A percentile compares a stretch with the other conserved stretches of the same genome.
Conservation (phyloP, 2,113 vertebrate species). For the Sminthopsis crassicaudata region DNA sequence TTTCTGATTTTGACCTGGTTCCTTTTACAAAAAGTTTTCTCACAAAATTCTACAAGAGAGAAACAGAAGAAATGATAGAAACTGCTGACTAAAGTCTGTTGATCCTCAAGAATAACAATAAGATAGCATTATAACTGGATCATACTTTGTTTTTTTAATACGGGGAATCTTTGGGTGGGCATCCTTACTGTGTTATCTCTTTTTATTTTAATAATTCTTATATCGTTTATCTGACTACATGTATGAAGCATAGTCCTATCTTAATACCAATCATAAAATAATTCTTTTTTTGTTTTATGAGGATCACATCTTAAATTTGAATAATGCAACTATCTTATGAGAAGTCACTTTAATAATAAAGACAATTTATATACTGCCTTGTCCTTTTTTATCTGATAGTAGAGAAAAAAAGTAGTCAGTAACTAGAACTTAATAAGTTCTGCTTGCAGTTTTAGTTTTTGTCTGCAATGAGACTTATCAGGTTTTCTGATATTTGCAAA, state of each 20-base stretch:
- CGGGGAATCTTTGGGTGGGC: conserved; percentile 38
- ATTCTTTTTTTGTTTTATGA: conserved; percentile 60
- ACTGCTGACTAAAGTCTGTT: conserved; percentile 66
- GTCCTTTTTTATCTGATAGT: conserved; percentile 72
- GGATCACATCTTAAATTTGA: conserved; percentile 59
- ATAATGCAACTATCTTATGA: conserved; percentile 60
- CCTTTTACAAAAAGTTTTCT: conserved; percentile 57
- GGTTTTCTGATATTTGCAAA: conserved; percentile 68
- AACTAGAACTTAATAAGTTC: conserved; percentile 68
- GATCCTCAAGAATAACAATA: conserved; percentile 68
- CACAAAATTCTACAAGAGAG: conserved; percentile 53
- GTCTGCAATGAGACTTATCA: conserved; percentile 59
- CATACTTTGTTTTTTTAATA: conserved; percentile 44
- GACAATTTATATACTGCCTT: conserved; percentile 65
- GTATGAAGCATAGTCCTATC: conserved; percentile 56
- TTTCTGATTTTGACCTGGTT: conserved; percentile 61
- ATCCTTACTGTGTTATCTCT: conserved; percentile 67
- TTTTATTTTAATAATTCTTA: conserved; percentile 36
- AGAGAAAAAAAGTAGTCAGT: conserved; percentile 60
- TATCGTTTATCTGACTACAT: conserved; percentile 29
- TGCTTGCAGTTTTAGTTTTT: conserved; percentile 71
- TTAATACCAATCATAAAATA: conserved; percentile 67
- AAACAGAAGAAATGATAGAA: conserved; percentile 69
- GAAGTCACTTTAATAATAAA: conserved; percentile 67
- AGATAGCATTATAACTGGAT: conserved; percentile 68